These are phyloP conservation scores for Hylomyscus alleni DNA, from an alignment of 2,797 vertebrate genomes.

Conservation along the genomic window DNA sequence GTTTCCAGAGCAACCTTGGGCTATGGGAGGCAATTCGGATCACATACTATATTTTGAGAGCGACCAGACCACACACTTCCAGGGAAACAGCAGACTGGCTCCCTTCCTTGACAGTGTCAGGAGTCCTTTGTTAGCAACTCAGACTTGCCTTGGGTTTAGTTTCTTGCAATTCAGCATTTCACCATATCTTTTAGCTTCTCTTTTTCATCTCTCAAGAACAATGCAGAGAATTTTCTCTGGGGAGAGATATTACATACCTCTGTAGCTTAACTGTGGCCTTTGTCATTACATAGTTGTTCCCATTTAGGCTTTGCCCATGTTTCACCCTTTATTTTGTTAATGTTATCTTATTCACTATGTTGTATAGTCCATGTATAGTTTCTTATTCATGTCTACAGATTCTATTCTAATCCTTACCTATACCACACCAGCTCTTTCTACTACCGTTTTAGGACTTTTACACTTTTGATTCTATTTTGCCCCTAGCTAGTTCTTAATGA, in stretches of 20 bases:
- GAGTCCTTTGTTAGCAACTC: constrained; percentile 47
- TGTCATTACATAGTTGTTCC: constrained; percentile 29
- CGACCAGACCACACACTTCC: neutral
- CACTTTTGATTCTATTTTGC: constrained; percentile 35
- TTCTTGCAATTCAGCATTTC: constrained; percentile 30
- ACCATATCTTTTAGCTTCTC: neutral
- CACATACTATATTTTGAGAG: constrained; percentile 1
- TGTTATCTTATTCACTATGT: constrained; percentile 42
- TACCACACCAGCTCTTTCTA: neutral
- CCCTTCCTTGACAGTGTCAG: neutral
- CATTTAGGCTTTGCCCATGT: constrained; percentile 35
- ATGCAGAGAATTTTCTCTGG: constrained; percentile 14
- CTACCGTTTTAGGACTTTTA: neutral
- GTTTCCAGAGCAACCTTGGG: neutral
- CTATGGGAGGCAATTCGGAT: constrained; percentile 25
- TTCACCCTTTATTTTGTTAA: constrained; percentile 38
- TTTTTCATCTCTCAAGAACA: constrained; percentile 28
- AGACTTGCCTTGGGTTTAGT: neutral
- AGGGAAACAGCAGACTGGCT: neutral
- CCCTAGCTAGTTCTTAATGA: constrained; percentile 17
- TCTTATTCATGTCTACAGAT: constrained; percentile 27
- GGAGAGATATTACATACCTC: neutral
- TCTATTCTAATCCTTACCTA: neutral
- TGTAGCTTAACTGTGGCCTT: constrained; percentile 52
- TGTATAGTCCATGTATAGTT: neutral